These are phyloP conservation scores for Bombyx mandarina DNA, from an alignment of 1,140 invertebrate genomes.

Conservation along the genomic window DNA sequence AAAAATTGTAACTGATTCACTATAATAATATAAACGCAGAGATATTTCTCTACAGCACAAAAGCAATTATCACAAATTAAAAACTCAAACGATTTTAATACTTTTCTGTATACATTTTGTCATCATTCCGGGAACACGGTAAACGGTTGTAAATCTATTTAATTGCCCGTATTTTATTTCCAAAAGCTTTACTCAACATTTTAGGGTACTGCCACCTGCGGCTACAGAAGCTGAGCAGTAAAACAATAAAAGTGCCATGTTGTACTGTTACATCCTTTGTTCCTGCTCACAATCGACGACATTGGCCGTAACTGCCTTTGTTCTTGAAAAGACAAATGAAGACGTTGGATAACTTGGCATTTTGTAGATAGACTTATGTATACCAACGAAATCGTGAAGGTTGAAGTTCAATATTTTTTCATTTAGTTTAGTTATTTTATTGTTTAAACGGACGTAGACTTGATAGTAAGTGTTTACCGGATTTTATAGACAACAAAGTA, in stretches of 20 bases:
- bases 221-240: constrained; percentile 49
- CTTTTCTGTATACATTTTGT: constrained; percentile 16
- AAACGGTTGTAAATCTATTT: constrained; percentile 59
- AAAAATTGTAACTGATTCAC: too few relatives aligned
- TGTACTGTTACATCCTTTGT: constrained; percentile 47
- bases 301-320: constrained; percentile 40
- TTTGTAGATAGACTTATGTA: too few relatives aligned
- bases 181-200: constrained; percentile 43
- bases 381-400: too few relatives aligned
- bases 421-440: too few relatives aligned
- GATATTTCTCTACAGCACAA: constrained; percentile 1
- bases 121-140: constrained; percentile 37
- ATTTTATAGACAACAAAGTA: too few relatives aligned
- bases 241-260: constrained; percentile 56
- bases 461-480: too few relatives aligned
- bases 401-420: too few relatives aligned
- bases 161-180: constrained; percentile 38
- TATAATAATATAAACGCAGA: too few relatives aligned
- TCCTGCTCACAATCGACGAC: constrained; percentile 29
- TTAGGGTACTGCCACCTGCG: constrained; percentile 54
- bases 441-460: too few relatives aligned
- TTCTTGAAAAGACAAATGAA: constrained; percentile 53
- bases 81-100: constrained; percentile 16
- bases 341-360: constrained; percentile 26
- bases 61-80: constrained; percentile 18